Evolutionary conservation across 2,888 invertebrate species (phyloP), one percentile per base, ranked within the genome.

Genomic region (Zele albiditarsus): DNA sequence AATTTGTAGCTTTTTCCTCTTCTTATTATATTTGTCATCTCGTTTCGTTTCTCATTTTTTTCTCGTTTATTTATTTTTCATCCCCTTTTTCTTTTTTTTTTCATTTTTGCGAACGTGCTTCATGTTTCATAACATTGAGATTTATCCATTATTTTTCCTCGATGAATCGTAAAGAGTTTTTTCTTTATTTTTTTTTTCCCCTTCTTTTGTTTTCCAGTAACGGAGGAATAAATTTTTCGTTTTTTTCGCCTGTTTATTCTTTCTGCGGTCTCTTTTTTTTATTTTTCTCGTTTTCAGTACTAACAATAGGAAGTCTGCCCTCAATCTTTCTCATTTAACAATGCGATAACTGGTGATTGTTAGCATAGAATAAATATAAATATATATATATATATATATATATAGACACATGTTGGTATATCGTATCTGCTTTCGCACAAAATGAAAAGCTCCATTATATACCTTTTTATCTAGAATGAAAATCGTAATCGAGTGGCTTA

Each of bases 401-500:
- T 31, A 74, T 69, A 63, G 25, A 62, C 74, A 77, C 73, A 8
- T 2, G 12, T 75, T 74, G 27, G 71, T 75, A 20, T 53, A 53
- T 75, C 66, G 68, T 46, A 71, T 74, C 68, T 67, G 20, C 33
- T 72, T 38, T 27, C 10, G 23, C n/a, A 58, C 65, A 76, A 76
- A 77, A 33, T 25, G 33, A 67, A 68, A 73, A 76, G 53, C 58
- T 71, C 57, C 53, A 53, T 68, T 60, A 71, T 80, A 74, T 78
- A 75, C 71, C 77, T 78, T 78, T 72, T 79, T 81, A 81, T 81
- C 81, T 79, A 70, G 77, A 79, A 81, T 80, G 81, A 77, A 75
- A 80, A 81, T 81, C 80, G 80, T 80, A 80, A 80, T 80, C 79
- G 79, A 75, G 78, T 76, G 78, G 76, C 79, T 80, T 80, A 80